phyloP scores from a whole-genome alignment of 2,113 vertebrate species.

The Ursus arctos region DNA sequence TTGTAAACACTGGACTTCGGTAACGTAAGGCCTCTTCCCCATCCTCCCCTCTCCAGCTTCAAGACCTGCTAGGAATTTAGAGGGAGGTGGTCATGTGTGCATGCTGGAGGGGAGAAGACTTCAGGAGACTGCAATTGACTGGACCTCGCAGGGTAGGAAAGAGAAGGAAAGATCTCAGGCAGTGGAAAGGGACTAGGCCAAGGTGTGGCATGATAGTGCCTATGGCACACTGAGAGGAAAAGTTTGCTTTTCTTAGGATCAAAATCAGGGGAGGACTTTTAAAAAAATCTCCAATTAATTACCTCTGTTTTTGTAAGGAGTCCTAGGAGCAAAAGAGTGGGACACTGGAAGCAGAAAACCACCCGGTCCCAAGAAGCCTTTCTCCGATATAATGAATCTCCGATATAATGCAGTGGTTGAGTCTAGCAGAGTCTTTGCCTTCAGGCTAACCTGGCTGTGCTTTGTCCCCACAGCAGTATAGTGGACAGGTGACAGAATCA shows the following conservation, averaged over 20 bases:
- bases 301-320: neutral
- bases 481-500: neutral
- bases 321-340: neutral
- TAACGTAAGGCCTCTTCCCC: neutral
- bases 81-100: neutral
- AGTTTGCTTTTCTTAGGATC: neutral
- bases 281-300: neutral
- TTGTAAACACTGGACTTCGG: neutral
- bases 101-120: neutral
- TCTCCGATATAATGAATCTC: neutral
- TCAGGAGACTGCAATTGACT: neutral
- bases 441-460: neutral
- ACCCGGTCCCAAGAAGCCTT: neutral
- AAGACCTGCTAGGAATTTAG: neutral
- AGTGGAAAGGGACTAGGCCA: too few species aligned
- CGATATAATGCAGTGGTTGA: neutral
- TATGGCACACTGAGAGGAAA: rapidly evolving
- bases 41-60: rapidly evolving
- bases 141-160: neutral
- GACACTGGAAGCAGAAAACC: neutral
- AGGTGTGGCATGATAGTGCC: neutral
- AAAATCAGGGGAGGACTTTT: neutral
- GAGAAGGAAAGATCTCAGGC: neutral
- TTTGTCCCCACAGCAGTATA: neutral
- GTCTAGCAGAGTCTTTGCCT: neutral